Evolutionary conservation across 1,140 invertebrate genomes (phyloP).

Genomic region (Drosophila willistoni): DNA sequence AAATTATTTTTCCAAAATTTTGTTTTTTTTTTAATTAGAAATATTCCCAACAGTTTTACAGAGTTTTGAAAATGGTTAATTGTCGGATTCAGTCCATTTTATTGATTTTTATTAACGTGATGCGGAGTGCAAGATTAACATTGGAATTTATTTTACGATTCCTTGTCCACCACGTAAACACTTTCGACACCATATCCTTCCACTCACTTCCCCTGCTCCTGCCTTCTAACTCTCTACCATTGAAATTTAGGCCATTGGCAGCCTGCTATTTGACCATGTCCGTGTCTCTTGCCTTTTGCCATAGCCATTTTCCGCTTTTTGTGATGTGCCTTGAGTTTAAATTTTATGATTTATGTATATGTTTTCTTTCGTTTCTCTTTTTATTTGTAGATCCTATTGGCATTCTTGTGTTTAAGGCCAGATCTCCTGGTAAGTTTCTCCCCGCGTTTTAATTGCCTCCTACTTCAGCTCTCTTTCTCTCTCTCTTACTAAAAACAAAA

Average conservation of each 20-base stretch:
- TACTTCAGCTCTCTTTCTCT: constrained; percentile 2
- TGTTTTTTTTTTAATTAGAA: neutral
- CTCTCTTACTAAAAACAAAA: constrained; percentile 4
- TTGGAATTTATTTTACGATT: constrained; percentile 53
- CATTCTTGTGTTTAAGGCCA: constrained; percentile 89
- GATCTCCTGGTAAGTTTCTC: constrained; percentile 87
- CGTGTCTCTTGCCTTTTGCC: neutral
- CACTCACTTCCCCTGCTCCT: neutral
- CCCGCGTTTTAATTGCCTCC: constrained; percentile 64
- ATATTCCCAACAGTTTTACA: neutral
- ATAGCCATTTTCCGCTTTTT: neutral
- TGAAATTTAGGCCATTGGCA: neutral
- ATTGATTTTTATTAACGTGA: constrained; percentile 31
- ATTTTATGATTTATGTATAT: constrained; percentile 80
- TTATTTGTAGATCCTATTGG: constrained; percentile 87
- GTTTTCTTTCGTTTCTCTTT: constrained; percentile 80
- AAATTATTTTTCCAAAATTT: constrained; percentile 38
- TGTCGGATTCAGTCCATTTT: constrained; percentile 31
- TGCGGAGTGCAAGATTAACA: constrained; percentile 40
- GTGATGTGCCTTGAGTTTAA: constrained; percentile 50
- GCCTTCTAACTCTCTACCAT: neutral
- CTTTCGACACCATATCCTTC: neutral
- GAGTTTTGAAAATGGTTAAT: constrained; percentile 31
- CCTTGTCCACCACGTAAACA: constrained; percentile 57
- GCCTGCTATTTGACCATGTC: neutral